A percentile compares a stretch with the other conserved stretches of the same genome.
These are phyloP conservation scores for Drosophila kanapiae DNA, from an alignment of 1,140 invertebrate genomes.

Conservation along the genomic window DNA sequence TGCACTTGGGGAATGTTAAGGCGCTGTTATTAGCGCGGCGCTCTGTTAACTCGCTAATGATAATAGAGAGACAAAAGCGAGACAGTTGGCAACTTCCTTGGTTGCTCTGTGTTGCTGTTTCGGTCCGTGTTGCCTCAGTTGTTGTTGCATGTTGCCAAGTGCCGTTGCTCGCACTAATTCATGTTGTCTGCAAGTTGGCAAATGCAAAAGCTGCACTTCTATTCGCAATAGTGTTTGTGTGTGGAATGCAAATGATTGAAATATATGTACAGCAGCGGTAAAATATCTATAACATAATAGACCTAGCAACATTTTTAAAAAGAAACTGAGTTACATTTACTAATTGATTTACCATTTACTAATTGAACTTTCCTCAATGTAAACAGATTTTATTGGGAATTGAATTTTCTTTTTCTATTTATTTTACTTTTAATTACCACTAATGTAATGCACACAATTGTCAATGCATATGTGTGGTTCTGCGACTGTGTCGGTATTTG, in stretches of 20 bases:
- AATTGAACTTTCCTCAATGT: no score
- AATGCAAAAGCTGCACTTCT: conserved; percentile 41
- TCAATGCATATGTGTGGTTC: conserved; percentile 13
- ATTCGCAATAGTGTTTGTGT: conserved; percentile 28
- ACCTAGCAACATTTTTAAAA: neutral
- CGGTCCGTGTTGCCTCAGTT: conserved; percentile 16
- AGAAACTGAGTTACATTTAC: no score
- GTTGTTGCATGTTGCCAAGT: conserved; percentile 61
- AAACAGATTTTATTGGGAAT: neutral
- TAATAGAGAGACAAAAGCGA: conserved; percentile 38
- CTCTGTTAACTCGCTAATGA: conserved; percentile 47
- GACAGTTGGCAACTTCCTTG: conserved; percentile 56
- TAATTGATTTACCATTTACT: no score
- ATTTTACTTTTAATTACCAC: neutral
- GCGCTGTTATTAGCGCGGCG: conserved; percentile 35
- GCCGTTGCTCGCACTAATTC: conserved; percentile 73
- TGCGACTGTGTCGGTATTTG: conserved; percentile 33
- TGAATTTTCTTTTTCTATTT: neutral
- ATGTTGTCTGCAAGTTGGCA: conserved; percentile 55
- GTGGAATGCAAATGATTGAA: conserved; percentile 70
- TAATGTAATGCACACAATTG: neutral
- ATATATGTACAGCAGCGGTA: conserved; percentile 27
- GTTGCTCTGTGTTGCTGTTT: conserved; percentile 9
- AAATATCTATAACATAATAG: neutral
- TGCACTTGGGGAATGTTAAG: conserved; percentile 62